Percentiles rank a stretch among this genome's conserved stretches.
Conservation (phyloP, 2,113 vertebrate species). For the Sylvia atricapilla region DNA sequence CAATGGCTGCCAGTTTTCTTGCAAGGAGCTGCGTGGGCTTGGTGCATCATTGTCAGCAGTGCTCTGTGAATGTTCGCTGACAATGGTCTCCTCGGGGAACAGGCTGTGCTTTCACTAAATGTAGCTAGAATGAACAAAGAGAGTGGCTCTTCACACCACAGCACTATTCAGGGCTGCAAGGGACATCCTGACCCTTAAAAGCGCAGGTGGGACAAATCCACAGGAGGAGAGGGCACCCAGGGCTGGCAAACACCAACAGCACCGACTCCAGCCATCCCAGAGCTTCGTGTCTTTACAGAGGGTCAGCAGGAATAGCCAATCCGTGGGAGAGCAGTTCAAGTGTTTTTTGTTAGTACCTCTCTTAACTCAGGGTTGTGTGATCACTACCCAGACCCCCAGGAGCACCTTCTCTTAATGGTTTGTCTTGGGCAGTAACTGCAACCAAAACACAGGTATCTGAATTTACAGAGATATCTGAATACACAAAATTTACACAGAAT, state of each 20-base stretch:
- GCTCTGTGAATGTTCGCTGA: background rate
- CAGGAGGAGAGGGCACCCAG: background rate
- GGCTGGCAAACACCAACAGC: background rate
- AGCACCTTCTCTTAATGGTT: background rate
- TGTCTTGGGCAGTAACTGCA: background rate
- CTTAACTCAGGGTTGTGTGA: background rate
- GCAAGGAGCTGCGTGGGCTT: background rate
- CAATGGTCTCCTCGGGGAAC: background rate
- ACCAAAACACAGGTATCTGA: background rate
- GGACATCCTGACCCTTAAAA: background rate
- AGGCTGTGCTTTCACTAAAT: background rate
- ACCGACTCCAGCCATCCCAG: background rate
- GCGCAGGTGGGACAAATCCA: accelerated
- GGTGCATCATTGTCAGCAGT: background rate
- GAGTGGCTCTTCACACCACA: background rate
- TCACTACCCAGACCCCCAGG: background rate
- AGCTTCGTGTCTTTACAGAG: background rate
- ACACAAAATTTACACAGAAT: no score
- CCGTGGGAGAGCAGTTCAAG: background rate
- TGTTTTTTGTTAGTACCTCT: background rate
- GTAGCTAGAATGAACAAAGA: background rate
- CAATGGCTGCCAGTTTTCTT: background rate
- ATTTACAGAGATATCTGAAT: background rate
- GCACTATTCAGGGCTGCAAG: background rate
- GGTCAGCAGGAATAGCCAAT: background rate